Base-by-base conservation (phyloP, 2,888 invertebrate genomes). In the Alloscopus bannaensis region DNA sequence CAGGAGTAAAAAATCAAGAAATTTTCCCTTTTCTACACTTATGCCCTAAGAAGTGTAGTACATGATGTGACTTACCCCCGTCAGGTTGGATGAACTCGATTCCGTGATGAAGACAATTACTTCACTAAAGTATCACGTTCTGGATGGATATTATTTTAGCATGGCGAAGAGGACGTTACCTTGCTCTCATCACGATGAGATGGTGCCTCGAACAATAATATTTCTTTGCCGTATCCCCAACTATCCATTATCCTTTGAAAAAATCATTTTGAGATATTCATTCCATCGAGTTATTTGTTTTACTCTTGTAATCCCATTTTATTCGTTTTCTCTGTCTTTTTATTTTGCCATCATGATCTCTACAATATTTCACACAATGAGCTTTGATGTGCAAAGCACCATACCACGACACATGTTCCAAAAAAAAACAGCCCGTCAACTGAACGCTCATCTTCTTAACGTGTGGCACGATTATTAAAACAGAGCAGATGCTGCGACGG, bases 71-170 rank as follows among this genome's bases (percentile, higher is more conserved):
- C n/a, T 26, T 29, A 8, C 20, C n/a, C 64, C 47, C 20, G 20
- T 50, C 60, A 62, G 71, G 78, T 71, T 78, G 78, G 65, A 11
- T 65, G 78, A 64, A 47, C 71, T 31, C 13, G 36, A 50, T 78
- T 57, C 28, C 78, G 78, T 78, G 78, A 64, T 78, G 45, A 70
- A 65, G 29, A 47, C 78, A 78, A 78, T 78, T 78, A 76, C 29
- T 76, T 31, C 50, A 16, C 62, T 60, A n/a, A n/a, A n/a, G n/a
- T n/a, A n/a, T n/a, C n/a, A n/a, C n/a, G n/a, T n/a, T n/a, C n/a
- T n/a, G n/a, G n/a, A n/a, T n/a, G n/a, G n/a, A n/a, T n/a, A n/a
- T n/a, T n/a, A n/a, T n/a, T n/a, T n/a, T n/a, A n/a, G n/a, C n/a
- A n/a, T n/a, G n/a, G n/a, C 8, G 26, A 26, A 64, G 45, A 64